Percentiles rank a stretch among this genome's conserved stretches.
phyloP scores from a whole-genome alignment of 2,888 invertebrate species.

The Ophraella communa region DNA sequence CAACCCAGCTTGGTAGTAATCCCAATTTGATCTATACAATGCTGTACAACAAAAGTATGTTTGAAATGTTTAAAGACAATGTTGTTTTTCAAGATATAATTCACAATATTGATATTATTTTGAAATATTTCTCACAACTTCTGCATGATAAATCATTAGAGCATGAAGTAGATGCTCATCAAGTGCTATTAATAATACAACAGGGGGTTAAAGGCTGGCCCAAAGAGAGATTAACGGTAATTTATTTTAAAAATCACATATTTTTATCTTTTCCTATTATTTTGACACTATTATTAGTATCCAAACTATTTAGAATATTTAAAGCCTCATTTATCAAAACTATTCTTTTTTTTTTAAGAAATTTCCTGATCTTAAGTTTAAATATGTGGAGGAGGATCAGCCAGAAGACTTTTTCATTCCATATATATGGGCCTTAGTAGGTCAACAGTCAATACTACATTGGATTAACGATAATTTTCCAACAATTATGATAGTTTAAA shows the following conservation, averaged over 20 bases:
- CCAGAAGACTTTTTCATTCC: conserved; percentile 99
- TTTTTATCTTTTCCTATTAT: neutral
- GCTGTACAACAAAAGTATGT: conserved; percentile 90
- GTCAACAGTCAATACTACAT: conserved; percentile 57
- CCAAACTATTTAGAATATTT: neutral
- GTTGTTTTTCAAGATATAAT: conserved; percentile 92
- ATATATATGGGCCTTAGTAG: conserved; percentile 95
- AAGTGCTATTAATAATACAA: conserved; percentile 87
- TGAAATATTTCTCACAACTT: conserved; percentile 72
- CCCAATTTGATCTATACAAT: conserved; percentile 94
- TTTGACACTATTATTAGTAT: too few relatives aligned
- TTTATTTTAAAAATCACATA: conserved; percentile 29
- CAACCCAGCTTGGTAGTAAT: conserved; percentile 85
- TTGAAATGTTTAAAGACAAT: conserved; percentile 85
- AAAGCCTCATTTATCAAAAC: neutral
- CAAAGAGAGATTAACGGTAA: conserved; percentile 88
- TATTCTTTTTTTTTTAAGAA: conserved; percentile 70
- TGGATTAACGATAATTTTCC: conserved; percentile 43
- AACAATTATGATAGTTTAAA: conserved; percentile 12
- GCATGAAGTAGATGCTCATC: conserved; percentile 79
- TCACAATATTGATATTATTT: conserved; percentile 92
- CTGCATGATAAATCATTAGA: conserved; percentile 66
- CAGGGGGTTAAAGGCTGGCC: conserved; percentile 94
- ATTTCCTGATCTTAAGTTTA: conserved; percentile 98
- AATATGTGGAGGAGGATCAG: conserved; percentile 98